Conservation (phyloP, 2,113 vertebrate species). For the Lepus americanus region DNA sequence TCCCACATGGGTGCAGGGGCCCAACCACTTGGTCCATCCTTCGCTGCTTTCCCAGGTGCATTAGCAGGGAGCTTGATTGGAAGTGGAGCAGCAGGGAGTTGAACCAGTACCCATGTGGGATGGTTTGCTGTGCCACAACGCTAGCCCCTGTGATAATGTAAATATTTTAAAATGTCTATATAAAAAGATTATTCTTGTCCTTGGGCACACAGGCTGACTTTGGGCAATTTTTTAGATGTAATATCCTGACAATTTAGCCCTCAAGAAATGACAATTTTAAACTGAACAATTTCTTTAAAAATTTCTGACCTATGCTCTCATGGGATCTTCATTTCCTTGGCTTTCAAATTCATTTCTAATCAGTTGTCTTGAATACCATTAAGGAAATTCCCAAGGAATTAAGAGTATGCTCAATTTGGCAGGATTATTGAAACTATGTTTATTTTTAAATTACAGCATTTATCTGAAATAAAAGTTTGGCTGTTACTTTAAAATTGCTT, state of each 20-base stretch:
- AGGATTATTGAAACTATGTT: neutral
- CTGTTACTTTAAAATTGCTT: neutral
- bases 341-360: slow-evolving; percentile 4
- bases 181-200: slow-evolving; percentile 1
- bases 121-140: too few relatives aligned
- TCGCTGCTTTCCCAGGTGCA: too few relatives aligned
- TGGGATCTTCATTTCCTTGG: neutral
- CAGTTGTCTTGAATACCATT: neutral
- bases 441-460: neutral
- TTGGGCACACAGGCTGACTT: neutral
- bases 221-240: neutral
- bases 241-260: neutral
- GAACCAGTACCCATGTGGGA: too few relatives aligned
- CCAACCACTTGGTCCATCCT: too few relatives aligned
- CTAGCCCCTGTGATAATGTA: neutral
- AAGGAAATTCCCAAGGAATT: neutral
- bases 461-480: neutral
- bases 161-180: neutral
- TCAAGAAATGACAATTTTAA: neutral
- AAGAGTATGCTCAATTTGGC: neutral
- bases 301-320: neutral
- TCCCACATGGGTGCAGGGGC: too few relatives aligned
- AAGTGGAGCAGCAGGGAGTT: too few relatives aligned
- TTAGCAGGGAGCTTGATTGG: too few relatives aligned
- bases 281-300: slow-evolving; percentile 1